Conservation (phyloP, 1,140 invertebrate species). For the Rhopalosiphum padi region DNA sequence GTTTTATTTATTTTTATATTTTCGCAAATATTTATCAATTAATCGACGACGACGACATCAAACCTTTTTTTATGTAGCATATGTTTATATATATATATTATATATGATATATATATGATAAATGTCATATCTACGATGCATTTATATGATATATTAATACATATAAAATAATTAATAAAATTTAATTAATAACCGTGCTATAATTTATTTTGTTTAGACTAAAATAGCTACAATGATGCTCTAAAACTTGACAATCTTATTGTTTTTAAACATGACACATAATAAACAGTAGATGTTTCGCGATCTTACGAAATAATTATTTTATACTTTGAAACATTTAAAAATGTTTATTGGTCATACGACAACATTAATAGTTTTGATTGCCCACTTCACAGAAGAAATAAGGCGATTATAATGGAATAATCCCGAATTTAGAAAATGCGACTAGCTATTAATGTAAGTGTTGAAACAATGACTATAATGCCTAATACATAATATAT, state of each 20-base stretch:
- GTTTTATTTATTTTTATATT: too few relatives aligned
- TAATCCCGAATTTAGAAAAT: not conserved
- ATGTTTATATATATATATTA: too few relatives aligned
- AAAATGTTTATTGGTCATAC: not conserved
- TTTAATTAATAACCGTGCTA: too few relatives aligned
- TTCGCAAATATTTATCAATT: too few relatives aligned
- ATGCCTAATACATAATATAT: not conserved
- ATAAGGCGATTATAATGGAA: not conserved
- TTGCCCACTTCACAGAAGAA: not conserved
- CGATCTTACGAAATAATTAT: not conserved
- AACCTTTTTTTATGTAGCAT: too few relatives aligned
- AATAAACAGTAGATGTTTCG: not conserved
- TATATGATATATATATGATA: too few relatives aligned
- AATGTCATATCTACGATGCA: too few relatives aligned
- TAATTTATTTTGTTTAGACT: not conserved
- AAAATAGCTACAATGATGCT: not conserved
- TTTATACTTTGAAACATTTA: not conserved
- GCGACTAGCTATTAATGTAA: not conserved
- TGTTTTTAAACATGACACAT: not conserved
- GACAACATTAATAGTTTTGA: not conserved
- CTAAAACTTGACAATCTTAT: not conserved
- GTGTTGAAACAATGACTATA: not conserved
- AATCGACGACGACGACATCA: too few relatives aligned
- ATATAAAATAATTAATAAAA: too few relatives aligned
- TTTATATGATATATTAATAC: too few relatives aligned